Base-by-base conservation (phyloP, 2,797 vertebrate species). In the Gallirallus australis region DNA sequence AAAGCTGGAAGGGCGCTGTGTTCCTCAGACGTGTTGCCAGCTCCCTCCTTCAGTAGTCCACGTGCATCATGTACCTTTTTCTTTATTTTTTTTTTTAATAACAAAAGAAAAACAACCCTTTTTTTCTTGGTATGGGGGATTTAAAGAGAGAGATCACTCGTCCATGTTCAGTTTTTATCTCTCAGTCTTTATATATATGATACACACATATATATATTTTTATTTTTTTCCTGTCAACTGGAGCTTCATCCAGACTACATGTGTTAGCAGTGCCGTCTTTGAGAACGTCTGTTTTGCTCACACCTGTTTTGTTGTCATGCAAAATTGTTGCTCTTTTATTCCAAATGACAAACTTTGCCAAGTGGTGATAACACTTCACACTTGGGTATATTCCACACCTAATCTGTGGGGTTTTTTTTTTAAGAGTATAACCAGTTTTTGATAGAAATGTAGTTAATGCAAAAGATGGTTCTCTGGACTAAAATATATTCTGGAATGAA, bases 1-100 rank as follows among this genome's bases (percentile, higher is more conserved):
- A 95, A 57, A 92, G 82, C 89, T 95, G 87, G 85, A 85, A 87
- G 83, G 95, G 71, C 59, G 83, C 91, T 94, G 79, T 96, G 86
- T 87, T 92, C 94, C 90, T 76, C 64, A 54, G 37, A 39, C 13
- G 7, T 86, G 69, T 96, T 91, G 59, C 91, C 63, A 76, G 86
- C 89, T 92, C 64, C 94, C 93, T 87, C 90, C 87, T 94, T 90
- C 95, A 75, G 78, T 72, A 35, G 56, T 60, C 92, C 94, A 85
- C 89, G 48, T 96, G 77, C 80, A 81, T 95, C 79, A 18, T 93
- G 87, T 93, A 53, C 76, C 53, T 96, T 97, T 94, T 92, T 78
- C 39, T 79, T 93, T 64, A 2, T 50, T 80, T 85, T 37, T 37
- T 37, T 42, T 79, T 70, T 25, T 7, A 83, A 75, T 93, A 76